Conservation (phyloP, 2,113 vertebrate genomes). For the Regulus satrapa region DNA sequence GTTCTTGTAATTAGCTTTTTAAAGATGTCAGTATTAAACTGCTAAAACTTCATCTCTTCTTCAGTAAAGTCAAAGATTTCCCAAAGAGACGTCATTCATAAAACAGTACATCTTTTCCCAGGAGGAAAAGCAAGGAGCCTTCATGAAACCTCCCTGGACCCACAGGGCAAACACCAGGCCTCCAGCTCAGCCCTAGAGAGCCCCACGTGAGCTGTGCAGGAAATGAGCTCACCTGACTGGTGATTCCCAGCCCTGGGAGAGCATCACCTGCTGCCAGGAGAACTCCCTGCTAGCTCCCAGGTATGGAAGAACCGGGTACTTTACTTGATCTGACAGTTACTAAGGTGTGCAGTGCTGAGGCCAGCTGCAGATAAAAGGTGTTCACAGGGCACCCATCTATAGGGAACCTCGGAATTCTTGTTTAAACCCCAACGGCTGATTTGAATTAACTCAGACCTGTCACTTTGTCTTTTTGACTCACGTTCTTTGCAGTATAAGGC, state of each 20-base stretch:
- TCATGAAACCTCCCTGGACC: constrained; percentile 15
- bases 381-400: not conserved
- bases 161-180: constrained; percentile 48
- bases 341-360: not conserved
- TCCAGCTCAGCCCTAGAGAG: constrained; percentile 39
- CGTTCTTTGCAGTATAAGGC: not conserved
- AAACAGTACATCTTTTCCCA: not conserved
- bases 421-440: not conserved
- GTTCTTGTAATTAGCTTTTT: not conserved
- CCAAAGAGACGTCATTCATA: not conserved
- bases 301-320: not conserved
- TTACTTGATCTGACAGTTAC: too few species aligned
- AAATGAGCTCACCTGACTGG: constrained; percentile 38
- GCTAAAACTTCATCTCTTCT: not conserved
- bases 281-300: not conserved
- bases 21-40: not conserved
- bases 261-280: not conserved
- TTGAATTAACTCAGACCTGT: not conserved
- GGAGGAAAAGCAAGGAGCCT: not conserved
- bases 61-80: not conserved
- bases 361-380: not conserved
- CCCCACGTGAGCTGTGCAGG: constrained; percentile 40
- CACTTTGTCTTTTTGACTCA: not conserved
- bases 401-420: not conserved
- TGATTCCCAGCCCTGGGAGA: not conserved